A percentile compares a stretch with the other conserved stretches of the same genome.
These are phyloP conservation scores for Hycleus cichorii DNA, from an alignment of 1,140 invertebrate species.

Conservation along the genomic window DNA sequence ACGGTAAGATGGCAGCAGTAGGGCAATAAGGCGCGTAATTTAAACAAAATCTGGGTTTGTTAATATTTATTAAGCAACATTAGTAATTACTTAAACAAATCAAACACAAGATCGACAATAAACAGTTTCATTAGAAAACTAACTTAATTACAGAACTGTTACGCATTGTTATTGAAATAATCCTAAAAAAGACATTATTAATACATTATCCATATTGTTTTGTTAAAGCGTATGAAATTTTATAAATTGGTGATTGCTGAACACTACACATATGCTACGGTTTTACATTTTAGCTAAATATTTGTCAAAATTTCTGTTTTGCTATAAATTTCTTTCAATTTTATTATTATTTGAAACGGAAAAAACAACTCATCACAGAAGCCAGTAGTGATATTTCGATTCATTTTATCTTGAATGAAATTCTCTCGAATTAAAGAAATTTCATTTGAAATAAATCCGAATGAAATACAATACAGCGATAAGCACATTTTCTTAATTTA, in stretches of 20 bases:
- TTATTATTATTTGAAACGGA: neutral
- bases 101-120: too few species aligned
- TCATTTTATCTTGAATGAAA: conserved; percentile 4
- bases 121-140: too few species aligned
- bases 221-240: conserved; percentile 22
- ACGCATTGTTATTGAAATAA: neutral
- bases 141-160: conserved; percentile 4
- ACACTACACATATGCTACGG: conserved; percentile 28
- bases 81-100: conserved; percentile 8
- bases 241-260: conserved; percentile 25
- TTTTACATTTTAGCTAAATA: conserved; percentile 6
- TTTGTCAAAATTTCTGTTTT: too few species aligned
- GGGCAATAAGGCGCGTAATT: too few species aligned
- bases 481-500: conserved; percentile 15
- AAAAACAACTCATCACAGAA: conserved; percentile 34
- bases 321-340: too few species aligned
- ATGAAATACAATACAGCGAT: conserved; percentile 12
- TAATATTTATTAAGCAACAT: conserved; percentile 23
- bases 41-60: neutral
- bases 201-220: neutral
- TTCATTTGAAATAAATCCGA: conserved; percentile 16
- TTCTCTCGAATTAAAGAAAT: neutral
- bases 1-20: too few species aligned
- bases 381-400: conserved; percentile 23
- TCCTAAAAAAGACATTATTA: neutral